Conservation (phyloP, 2,113 vertebrate genomes). For the Gavia stellata region DNA sequence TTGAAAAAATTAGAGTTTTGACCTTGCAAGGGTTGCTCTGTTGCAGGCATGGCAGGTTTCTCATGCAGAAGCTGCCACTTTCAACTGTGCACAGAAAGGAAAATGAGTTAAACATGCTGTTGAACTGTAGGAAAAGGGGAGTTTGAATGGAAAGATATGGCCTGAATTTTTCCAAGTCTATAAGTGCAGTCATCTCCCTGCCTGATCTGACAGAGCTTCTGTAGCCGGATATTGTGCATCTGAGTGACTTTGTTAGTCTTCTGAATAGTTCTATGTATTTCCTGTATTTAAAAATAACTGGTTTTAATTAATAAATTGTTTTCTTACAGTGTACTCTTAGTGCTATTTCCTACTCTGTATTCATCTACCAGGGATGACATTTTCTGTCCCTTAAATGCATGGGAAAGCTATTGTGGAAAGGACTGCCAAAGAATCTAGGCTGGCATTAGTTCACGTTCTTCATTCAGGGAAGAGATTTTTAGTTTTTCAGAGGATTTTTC, state of each 20-base stretch:
- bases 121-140: neutral
- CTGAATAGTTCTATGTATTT: neutral
- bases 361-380: neutral
- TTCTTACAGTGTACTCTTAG: neutral
- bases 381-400: neutral
- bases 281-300: neutral
- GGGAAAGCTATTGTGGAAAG: neutral
- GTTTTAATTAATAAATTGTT: neutral
- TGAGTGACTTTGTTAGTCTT: neutral
- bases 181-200: neutral
- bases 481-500: neutral
- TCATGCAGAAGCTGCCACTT: neutral
- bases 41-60: neutral
- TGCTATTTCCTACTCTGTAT: neutral
- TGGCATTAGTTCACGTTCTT: neutral
- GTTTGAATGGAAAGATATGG: neutral
- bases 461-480: neutral
- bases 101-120: accelerated
- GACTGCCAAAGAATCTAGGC: neutral
- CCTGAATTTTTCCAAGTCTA: neutral
- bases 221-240: neutral
- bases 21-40: neutral
- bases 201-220: neutral
- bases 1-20: neutral
- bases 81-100: too few relatives aligned